Evolutionary conservation across 2,888 invertebrate species (phyloP), one percentile per base, ranked within the genome.

Genomic region (Heliothis peltigera): DNA sequence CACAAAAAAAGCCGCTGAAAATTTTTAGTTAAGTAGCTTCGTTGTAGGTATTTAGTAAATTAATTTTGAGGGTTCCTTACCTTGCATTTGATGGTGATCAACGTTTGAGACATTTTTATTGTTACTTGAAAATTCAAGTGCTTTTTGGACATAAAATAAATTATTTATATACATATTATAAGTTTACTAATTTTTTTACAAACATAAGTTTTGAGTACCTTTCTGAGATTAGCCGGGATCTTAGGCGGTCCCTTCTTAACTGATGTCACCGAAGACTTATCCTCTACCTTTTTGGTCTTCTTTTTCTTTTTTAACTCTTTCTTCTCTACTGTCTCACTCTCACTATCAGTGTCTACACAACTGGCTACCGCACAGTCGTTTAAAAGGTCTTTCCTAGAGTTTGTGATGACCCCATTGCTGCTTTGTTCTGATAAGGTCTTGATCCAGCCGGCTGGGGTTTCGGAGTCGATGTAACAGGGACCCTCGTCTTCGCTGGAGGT

Each of bases 401-500:
- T 91, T 0, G 90, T 90, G 15, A 96, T 90, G 42, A 92, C 81
- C 0, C 92, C 93, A 1, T 89, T 91, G 18, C 75, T 86, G 47
- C 87, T 88, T 56, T 95, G 94, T 64, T 95, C 92, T 0, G 93
- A 93, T 0, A 93, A 83, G 0, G 91, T 91, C 68, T 92, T 92
- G 70, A 95, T 95, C 95, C 95, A 95, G 48, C 83, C 91, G 0
- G 80, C 86, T 0, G 95, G 95, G 0, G 94, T 94, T 64, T 93
- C 95, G 0, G 89, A 90, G 78, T 95, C 95, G 17, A 95, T 94
- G 77, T 90, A 95, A 75, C 92, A 92, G 0, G 95, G 92, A 0
- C 94, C 95, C 64, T 95, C 95, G 67, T 95, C 95, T 79, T 95
- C 94, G 69, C 95, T 95, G 0, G 95, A 95, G 18, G 92, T 82